phyloP scores from a whole-genome alignment of 1,140 invertebrate species.

The Philaenus spumarius region DNA sequence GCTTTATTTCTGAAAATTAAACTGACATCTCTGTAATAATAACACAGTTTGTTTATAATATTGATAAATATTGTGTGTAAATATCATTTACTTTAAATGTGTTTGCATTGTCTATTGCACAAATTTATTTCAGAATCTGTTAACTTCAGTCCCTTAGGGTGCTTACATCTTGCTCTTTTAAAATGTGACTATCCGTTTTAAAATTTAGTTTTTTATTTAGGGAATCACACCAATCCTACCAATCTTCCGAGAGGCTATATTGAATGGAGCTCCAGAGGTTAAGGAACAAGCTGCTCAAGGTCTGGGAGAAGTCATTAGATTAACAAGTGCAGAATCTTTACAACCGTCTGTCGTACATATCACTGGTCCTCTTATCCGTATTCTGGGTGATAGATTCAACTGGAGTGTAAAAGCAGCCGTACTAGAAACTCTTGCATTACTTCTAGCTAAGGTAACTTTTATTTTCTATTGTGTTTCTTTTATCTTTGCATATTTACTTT shows the following conservation, averaged over 20 bases:
- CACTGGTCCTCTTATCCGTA: slow-evolving; percentile 94
- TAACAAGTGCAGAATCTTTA: slow-evolving; percentile 77
- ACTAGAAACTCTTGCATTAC: slow-evolving; percentile 83
- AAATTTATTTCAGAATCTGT: no score
- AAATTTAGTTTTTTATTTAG: slow-evolving; percentile 35
- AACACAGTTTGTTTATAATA: no score
- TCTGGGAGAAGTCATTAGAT: slow-evolving; percentile 83
- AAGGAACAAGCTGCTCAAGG: slow-evolving; percentile 95
- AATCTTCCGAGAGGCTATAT: slow-evolving; percentile 91
- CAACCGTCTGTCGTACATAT: slow-evolving; percentile 95
- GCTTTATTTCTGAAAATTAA: no score
- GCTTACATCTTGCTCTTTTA: no score
- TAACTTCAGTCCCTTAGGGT: no score
- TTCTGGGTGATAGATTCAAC: slow-evolving; percentile 92
- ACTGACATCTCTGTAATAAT: no score
- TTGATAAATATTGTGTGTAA: neutral
- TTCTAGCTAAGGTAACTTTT: slow-evolving; percentile 91
- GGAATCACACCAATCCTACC: slow-evolving; percentile 90
- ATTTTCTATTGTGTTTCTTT: no score
- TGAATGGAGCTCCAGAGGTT: slow-evolving; percentile 89
- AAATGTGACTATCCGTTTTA: no score
- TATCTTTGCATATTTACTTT: no score
- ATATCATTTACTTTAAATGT: no score
- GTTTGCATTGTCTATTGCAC: no score
- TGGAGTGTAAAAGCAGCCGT: slow-evolving; percentile 93